Percentiles rank a stretch among this genome's conserved stretches.
These are phyloP conservation scores for Lophura nycthemera DNA, from an alignment of 2,113 vertebrate genomes.

Conservation along the genomic window DNA sequence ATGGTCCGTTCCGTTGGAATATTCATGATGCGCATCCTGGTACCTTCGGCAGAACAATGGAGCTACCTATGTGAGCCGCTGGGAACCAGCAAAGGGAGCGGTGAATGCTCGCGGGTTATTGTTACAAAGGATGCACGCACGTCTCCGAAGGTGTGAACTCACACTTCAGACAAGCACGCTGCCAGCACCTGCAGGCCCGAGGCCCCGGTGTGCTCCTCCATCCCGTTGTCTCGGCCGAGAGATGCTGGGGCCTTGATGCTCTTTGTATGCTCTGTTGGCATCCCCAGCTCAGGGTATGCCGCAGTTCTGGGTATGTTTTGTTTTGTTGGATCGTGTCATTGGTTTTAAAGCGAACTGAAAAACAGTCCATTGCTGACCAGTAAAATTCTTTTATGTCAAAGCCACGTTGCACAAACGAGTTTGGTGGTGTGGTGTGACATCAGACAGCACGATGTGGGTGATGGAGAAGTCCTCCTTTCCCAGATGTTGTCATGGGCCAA, in stretches of 20 bases:
- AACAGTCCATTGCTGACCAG: accelerated
- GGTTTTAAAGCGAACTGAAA: background rate
- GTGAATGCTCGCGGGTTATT: background rate
- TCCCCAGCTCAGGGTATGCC: background rate
- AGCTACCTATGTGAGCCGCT: background rate
- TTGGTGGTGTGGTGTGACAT: background rate
- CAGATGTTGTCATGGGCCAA: background rate
- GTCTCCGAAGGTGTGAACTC: constrained; percentile 16
- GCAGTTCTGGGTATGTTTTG: background rate
- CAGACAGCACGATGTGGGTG: background rate
- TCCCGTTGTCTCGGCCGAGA: background rate
- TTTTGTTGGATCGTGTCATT: background rate
- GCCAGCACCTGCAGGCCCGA: background rate
- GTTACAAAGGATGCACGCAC: background rate
- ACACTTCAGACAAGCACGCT: background rate
- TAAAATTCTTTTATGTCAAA: accelerated
- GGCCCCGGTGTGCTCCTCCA: background rate
- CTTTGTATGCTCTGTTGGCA: background rate
- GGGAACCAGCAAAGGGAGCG: background rate
- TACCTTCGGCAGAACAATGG: constrained; percentile 10
- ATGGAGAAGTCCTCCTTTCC: background rate
- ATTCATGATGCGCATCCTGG: background rate
- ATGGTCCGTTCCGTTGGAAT: background rate
- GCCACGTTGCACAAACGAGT: background rate
- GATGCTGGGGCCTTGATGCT: background rate